phyloP scores from a whole-genome alignment of 2,888 invertebrate species.

The Cyclophora punctaria region DNA sequence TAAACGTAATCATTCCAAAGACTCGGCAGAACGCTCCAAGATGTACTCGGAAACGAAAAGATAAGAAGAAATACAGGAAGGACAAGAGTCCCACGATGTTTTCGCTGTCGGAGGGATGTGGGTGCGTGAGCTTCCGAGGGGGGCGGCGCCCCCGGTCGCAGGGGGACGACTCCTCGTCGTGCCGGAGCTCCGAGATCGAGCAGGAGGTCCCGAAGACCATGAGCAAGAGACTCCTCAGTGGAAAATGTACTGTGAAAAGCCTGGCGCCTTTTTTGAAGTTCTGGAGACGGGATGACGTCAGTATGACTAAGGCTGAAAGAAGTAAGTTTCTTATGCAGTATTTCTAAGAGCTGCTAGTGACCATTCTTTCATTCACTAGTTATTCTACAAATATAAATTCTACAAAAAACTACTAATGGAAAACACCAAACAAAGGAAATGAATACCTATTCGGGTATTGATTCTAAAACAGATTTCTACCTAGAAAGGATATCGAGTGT shows the following conservation, averaged over 20 bases:
- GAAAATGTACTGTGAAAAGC: slow-evolving; percentile 69
- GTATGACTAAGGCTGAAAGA: slow-evolving; percentile 85
- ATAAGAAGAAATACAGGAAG: slow-evolving; percentile 60
- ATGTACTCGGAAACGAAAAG: slow-evolving; percentile 69
- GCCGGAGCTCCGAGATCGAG: slow-evolving; percentile 68
- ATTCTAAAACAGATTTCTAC: too few species aligned
- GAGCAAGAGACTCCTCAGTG: slow-evolving; percentile 49
- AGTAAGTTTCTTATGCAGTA: slow-evolving; percentile 66
- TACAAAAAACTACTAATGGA: too few species aligned
- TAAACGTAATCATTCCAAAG: slow-evolving; percentile 50
- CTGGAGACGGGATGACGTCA: slow-evolving; percentile 81
- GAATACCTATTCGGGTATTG: too few species aligned
- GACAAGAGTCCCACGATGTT: slow-evolving; percentile 69
- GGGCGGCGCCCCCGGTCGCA: slow-evolving; percentile 53
- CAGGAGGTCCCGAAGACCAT: slow-evolving; percentile 62
- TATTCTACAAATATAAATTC: too few species aligned
- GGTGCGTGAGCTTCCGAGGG: slow-evolving; percentile 63
- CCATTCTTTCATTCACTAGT: too few species aligned
- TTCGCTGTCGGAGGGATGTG: slow-evolving; percentile 65
- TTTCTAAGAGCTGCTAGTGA: too few species aligned
- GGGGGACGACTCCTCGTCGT: slow-evolving; percentile 65
- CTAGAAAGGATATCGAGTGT: too few species aligned
- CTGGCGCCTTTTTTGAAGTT: slow-evolving; percentile 79
- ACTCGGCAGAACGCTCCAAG: slow-evolving; percentile 53
- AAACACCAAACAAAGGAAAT: too few species aligned